Evolutionary conservation across 2,113 vertebrate genomes (phyloP), one percentile per base, ranked within the genome.

Genomic region (Athene cunicularia): DNA sequence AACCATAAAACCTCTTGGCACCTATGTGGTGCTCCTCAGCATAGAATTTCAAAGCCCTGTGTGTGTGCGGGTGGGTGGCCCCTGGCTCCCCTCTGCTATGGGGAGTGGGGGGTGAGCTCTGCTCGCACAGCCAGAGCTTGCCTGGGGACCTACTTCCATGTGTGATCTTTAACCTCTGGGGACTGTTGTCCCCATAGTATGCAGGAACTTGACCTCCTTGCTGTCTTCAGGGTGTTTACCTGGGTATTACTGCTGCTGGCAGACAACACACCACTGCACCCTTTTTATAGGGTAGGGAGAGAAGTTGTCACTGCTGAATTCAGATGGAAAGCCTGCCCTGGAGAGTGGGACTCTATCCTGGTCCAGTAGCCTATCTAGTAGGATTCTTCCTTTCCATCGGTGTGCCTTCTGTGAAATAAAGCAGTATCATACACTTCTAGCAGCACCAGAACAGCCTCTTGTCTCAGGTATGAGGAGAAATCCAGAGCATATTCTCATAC

Each of bases 1-100:
- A 92, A 91, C 93, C 94, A 93, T 96, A 95, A 96, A 96, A 96
- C 53, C 90, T 95, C 86, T 96, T 96, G 89, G 73, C 91, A 96
- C 94, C 89, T 95, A 89, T 1, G 0, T 97, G 94, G 64, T 76
- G 66, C 80, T 95, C 59, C 62, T 58, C 77, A 85, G 88, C 5
- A 2, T 90, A 96, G 95, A 95, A 96, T 95, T 95, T 95, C 96
- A 97, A 97, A 97, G 93, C 6, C 0, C 43, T 15, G 8, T 14
- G 67, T 49, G 30, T 6, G 26, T 0, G 50, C 0, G 0, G 71
- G 63, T 0, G 23, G 74, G 80, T 4, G 4, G 66, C 83, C 23
- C 6, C 9, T 4, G 43, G 82, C 71, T 86, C 67, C n/a, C 41
- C 66, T 75, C 80, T 22, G 60, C 68, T 68, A 28, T 73, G 59